Evolutionary conservation across 1,140 invertebrate genomes (phyloP).

Genomic region (Scaptodrosophila lebanonensis): DNA sequence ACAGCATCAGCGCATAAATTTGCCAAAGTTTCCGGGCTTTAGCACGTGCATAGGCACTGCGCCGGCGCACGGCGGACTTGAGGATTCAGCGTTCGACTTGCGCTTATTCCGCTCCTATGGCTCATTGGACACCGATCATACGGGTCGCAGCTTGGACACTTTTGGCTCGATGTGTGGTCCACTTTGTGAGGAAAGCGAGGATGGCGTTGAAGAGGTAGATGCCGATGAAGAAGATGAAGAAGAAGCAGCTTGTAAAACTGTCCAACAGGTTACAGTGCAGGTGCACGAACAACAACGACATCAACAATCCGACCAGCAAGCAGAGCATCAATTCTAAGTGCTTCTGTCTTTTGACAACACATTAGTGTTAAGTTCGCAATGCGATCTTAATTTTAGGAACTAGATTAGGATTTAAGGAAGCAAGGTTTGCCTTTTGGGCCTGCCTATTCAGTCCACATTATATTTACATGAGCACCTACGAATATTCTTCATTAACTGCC

Average conservation of each 20-base stretch:
- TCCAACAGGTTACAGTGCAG: slow-evolving; percentile 17
- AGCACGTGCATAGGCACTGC: slow-evolving; percentile 52
- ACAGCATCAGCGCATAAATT: slow-evolving; percentile 43
- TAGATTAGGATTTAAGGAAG: too few relatives aligned
- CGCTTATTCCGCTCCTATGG: slow-evolving; percentile 57
- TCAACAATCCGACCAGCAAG: slow-evolving; percentile 23
- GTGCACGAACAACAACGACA: slow-evolving; percentile 27
- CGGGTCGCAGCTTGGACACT: slow-evolving; percentile 61
- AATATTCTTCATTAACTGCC: slow-evolving; percentile 8
- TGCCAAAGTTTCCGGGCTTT: slow-evolving; percentile 68
- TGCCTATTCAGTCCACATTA: too few relatives aligned
- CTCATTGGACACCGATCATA: slow-evolving; percentile 58
- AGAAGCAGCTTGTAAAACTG: slow-evolving; percentile 9
- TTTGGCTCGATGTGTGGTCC: slow-evolving; percentile 63
- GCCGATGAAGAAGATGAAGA: slow-evolving; percentile 18
- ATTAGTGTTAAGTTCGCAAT: too few relatives aligned
- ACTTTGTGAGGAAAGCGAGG: slow-evolving; percentile 43
- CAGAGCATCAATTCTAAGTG: slow-evolving; percentile 49
- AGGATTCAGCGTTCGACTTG: slow-evolving; percentile 59
- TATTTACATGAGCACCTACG: too few relatives aligned
- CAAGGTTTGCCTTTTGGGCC: too few relatives aligned
- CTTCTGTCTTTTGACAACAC: slow-evolving; percentile 45
- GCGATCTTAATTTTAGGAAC: too few relatives aligned
- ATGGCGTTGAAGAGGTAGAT: background rate
- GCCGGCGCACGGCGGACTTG: slow-evolving; percentile 37